Base-by-base conservation (phyloP, 2,888 invertebrate genomes). In the Drosophila fulvimacula region DNA sequence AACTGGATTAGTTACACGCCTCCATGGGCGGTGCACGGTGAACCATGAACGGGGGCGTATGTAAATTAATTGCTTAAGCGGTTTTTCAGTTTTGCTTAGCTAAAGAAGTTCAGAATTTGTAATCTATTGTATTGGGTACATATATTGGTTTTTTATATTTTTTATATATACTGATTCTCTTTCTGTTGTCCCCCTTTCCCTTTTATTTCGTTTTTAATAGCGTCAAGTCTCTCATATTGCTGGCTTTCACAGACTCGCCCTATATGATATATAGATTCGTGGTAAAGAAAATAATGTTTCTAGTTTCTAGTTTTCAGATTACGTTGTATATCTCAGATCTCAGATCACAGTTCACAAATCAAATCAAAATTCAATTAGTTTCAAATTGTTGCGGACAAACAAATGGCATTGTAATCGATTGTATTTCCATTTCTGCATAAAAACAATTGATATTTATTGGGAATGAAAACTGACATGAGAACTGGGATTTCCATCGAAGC, bases 391-490 rank as follows among this genome's bases (percentile, higher is more conserved):
- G 13, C 46, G 13, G n/a, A 49, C 19, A 10, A 67, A 13, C 44
- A 53, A 53, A 65, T 68, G 46, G 30, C 38, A 39, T 24, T 44
- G 19, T 49, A 24, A 21, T 32, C 19, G 11, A n/a, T 36, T 51
- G 3, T 4, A 51, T 34, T 62, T 41, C 34, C 38, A 34, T 39
- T 62, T 41, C 42, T 51, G 41, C 42, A 30, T 39, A 41, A 56
- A 11, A 46, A 30, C 64, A 73, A 60, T 70, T 62, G 53, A 73
- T 53, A 55, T 58, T 58, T 64, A 71, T 56, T 71, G 51, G 30
- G 17, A 51, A 41, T 36, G 15, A n/a, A 2, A 6, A n/a, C n/a
- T 42, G 30, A 15, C 17, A 10, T 41, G 21, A 24, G 30, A 44
- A 38, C 7, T 30, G 6, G 5, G 7, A 9, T 39, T 34, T 21